Evolutionary conservation across 2,113 vertebrate genomes (phyloP).

Genomic region (Clarias magur): DNA sequence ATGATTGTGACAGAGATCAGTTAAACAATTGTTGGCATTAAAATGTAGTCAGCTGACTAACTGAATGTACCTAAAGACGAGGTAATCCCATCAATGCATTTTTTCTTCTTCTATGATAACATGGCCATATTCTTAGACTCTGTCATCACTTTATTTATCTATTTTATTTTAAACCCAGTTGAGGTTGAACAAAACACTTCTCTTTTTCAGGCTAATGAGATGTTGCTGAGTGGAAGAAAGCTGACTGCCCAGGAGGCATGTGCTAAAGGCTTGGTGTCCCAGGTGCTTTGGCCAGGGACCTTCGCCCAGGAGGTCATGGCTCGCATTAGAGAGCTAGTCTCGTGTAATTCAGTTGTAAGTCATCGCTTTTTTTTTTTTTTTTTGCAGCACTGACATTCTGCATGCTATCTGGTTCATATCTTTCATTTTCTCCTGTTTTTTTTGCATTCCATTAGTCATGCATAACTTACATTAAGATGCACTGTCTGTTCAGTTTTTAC

Average conservation of each 20-base stretch:
- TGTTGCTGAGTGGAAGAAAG: slow-evolving; percentile 94
- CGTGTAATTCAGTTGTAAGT: slow-evolving; percentile 88
- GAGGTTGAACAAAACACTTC: not conserved
- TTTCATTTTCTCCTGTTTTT: slow-evolving; percentile 18
- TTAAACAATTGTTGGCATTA: no score
- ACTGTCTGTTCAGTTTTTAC: not conserved
- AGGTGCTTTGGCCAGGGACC: slow-evolving; percentile 96
- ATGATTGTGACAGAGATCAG: no score
- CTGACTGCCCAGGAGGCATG: slow-evolving; percentile 96
- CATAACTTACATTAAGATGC: not conserved
- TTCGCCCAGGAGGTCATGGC: slow-evolving; percentile 98
- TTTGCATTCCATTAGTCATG: slow-evolving; percentile 39
- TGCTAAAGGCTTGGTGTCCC: slow-evolving; percentile 93
- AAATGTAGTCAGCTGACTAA: no score
- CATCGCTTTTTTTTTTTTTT: slow-evolving; percentile 5
- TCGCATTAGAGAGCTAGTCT: slow-evolving; percentile 91
- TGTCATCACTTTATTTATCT: not conserved
- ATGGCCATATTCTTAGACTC: no score
- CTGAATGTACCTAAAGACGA: no score
- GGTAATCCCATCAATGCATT: no score
- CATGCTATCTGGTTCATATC: slow-evolving; percentile 16
- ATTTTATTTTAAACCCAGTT: not conserved
- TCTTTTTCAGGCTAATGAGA: slow-evolving; percentile 86
- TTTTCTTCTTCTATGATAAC: no score
- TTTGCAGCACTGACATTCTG: slow-evolving; percentile 44